Evolutionary conservation across 1,140 invertebrate genomes (phyloP), one percentile per base, ranked within the genome.

Genomic region (Anadara kagoshimensis): DNA sequence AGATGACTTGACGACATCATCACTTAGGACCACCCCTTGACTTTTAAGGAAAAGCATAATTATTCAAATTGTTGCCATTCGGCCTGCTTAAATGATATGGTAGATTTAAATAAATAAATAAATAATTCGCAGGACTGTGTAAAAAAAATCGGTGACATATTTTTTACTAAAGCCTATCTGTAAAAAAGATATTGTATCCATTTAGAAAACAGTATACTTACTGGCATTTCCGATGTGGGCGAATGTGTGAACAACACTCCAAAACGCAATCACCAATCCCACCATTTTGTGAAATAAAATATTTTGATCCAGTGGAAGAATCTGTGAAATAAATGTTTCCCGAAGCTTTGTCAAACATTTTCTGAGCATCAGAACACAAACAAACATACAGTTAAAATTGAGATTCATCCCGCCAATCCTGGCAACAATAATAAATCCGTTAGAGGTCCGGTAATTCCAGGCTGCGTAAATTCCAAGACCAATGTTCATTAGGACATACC

Each of bases 211-310:
- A n/a, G n/a, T n/a, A n/a, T 16, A 62, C 92, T 91, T 91, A 95
- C 94, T 93, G 78, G 96, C 94, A 88, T 97, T 96, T 16, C 93
- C 90, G 7, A 95, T 84, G 89, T 97, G 97, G 92, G 94, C 95
- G 3, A 95, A 78, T 0, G 95, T 96, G 83, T 98, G 97, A 0
- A 95, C 63, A 2, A 94, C 56, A 80, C 94, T 94, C 77, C 93
- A 93, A 1, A 94, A 82, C 16, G 93, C 92, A 54, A 98, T 95
- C 26, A 95, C 87, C 41, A 93, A 92, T 1, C 96, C 97, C 0
- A 94, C 94, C 54, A 97, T 86, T 88, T 97, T 98, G 89, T 98
- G 97, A 75, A 98, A 93, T 88, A 97, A 96, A 75, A 98, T 95
- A 85, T 97, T 94, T 72, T 97, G 93, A 89, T 98, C 97, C 49